Evolutionary conservation across 1,140 invertebrate species (phyloP), one percentile per base, ranked within the genome.

Genomic region (Diuraphis noxia): DNA sequence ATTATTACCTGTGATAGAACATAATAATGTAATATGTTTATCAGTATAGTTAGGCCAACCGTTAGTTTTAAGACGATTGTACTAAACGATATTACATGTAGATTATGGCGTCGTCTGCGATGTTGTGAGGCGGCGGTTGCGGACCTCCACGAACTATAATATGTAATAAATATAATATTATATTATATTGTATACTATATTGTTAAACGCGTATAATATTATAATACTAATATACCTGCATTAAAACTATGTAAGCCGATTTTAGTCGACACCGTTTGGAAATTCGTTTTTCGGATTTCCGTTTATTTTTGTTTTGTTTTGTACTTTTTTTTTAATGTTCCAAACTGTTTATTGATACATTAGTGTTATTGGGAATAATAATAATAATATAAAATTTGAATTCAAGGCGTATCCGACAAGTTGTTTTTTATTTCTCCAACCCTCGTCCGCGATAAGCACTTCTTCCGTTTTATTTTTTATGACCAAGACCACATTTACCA

Each of bases 261-360:
- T 86, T 36, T 52, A 30, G 23, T 52, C 21, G 85, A 21, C 4
- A 52, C 43, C 85, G 85, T 86, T 86, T 86, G 85, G 85, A 86
- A 86, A 52, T 86, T 49, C 85, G 4, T 86, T 36, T 23, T 49
- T 52, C 46, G 85, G 84, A 86, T 86, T 86, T 49, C 84, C 84
- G 43, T 86, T 49, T 81, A 21, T 81, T 81, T 81, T 7, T 38
- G 23, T 36, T 1, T 81, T 40, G 38, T 23, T 23, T 36, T 79
- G n/a, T n/a, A n/a, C n/a, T 81, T 82, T 38, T 46, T 86, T 52
- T 86, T 86, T 36, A 52, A 52, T 52, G 49, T 25, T 52, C 34
- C 34, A 52, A 52, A 52, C 46, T 86, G 85, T 86, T 86, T 86
- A 86, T 86, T 86, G 23, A 52, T 86, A 86, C 34, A 52, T 86